Evolutionary conservation across 2,888 invertebrate species (phyloP), one percentile per base, ranked within the genome.

Genomic region (Limnephilus lunatus): DNA sequence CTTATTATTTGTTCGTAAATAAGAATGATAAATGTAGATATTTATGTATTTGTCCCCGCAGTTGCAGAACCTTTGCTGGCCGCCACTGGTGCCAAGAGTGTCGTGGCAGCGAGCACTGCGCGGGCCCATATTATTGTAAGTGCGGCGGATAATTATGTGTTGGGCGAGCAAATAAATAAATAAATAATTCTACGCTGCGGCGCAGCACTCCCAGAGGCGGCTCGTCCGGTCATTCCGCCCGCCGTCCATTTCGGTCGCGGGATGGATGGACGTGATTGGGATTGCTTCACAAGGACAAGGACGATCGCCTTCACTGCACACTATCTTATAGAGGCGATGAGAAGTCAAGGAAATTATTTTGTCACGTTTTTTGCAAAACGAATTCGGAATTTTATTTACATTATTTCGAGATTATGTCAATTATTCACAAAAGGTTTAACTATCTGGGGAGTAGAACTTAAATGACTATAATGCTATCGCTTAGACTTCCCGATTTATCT

Each of bases 131-230:
- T 90, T 81, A 90, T 82, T 82, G 81, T 90, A 90, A 90, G 82
- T 81, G 90, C 81, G 48, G 82, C 48, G 31, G 39, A 90, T 82
- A 90, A 90, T 89, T 82, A 90, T 90, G 90, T 90, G 82, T 82
- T 90, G 44, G n/a, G 82, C 82, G 81, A 48, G 82, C 82, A 90
- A 90, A 90, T 90, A 90, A 90, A 90, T 90, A 90, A 90, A 82
- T 90, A 81, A 82, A 81, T 90, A 81, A 90, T 82, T 44, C 68
- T 53, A 81, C 82, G 81, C 82, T 53, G 19, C 53, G 53, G 89
- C 81, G 44, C 89, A 81, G 68, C 89, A 89, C 44, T 30, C 89
- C 82, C 90, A 89, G 81, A 12, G 82, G 81, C 81, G 81, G 81
- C 35, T 32, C 39, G 68, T 31, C 14, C 30, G n/a, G 39, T 30